A percentile compares a stretch with the other conserved stretches of the same genome.
Evolutionary conservation across 2,113 vertebrate species (phyloP).

Genomic region (Notothenia rossii): DNA sequence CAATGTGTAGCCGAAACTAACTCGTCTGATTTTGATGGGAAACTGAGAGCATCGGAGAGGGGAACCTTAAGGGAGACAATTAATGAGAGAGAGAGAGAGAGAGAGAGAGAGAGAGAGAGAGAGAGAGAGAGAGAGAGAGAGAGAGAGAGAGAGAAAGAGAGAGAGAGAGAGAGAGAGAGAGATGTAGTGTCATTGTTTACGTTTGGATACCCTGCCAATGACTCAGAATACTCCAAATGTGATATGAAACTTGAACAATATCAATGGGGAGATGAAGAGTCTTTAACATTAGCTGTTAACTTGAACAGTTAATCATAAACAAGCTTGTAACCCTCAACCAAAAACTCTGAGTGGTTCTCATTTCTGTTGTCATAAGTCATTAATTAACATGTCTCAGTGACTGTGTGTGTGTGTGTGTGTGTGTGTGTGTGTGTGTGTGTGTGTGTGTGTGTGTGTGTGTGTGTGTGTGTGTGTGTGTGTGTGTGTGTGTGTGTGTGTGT

Average conservation of each 20-base stretch:
- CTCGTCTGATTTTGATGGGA: no score
- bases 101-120: no score
- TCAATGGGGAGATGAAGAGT: not conserved
- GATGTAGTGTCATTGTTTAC: not conserved
- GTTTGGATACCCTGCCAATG: not conserved
- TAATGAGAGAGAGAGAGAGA: no score
- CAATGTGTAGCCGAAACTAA: no score
- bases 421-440: constrained; percentile 88
- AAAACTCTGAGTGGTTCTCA: constrained; percentile 20
- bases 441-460: constrained; percentile 88
- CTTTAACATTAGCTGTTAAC: not conserved
- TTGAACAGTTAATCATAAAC: constrained; percentile 24
- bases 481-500: constrained; percentile 9
- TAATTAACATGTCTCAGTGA: constrained; percentile 70
- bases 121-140: no score
- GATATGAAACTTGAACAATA: not conserved
- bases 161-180: no score
- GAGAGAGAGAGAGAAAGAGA: no score
- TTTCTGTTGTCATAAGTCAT: constrained; percentile 45
- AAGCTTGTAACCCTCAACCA: constrained; percentile 15
- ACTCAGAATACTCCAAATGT: not conserved
- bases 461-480: constrained; percentile 20
- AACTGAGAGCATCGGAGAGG: no score
- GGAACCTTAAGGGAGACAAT: no score
- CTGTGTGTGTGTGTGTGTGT: constrained; percentile 31